These are phyloP conservation scores for Heliconius eleuchia DNA, from an alignment of 1,140 invertebrate genomes.

Conservation along the genomic window DNA sequence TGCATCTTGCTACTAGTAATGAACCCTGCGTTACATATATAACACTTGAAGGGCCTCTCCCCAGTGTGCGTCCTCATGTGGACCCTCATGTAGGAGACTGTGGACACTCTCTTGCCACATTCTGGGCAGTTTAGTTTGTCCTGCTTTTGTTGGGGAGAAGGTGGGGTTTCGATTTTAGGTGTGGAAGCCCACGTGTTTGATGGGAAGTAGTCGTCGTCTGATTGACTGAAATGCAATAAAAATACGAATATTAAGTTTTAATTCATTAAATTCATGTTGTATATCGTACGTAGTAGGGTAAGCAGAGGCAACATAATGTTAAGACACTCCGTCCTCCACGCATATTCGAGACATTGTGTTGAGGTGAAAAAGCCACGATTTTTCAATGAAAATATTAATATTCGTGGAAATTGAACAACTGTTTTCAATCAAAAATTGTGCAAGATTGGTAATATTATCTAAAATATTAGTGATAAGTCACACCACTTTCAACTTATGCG, in stretches of 20 bases:
- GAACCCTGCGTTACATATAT: constrained; percentile 86
- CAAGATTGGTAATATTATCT: no score
- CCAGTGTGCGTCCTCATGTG: constrained; percentile 84
- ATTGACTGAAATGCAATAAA: constrained; percentile 37
- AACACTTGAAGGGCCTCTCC: constrained; percentile 86
- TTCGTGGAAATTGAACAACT: no score
- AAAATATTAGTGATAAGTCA: no score
- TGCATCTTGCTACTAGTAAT: constrained; percentile 83
- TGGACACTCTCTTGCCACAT: constrained; percentile 59
- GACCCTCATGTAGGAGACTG: constrained; percentile 63
- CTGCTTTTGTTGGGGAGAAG: constrained; percentile 19
- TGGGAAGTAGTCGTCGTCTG: constrained; percentile 69
- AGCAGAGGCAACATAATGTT: no score
- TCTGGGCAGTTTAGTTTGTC: constrained; percentile 43
- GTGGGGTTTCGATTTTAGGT: constrained; percentile 40
- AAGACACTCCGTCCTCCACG: no score
- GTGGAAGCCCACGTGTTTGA: constrained; percentile 60
- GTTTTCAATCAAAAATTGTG: no score
- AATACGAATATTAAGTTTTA: background rate
- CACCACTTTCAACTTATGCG: no score
- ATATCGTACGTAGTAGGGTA: no score
- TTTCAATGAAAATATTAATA: no score
- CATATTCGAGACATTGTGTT: no score
- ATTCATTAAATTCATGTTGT: no score
- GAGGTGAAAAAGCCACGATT: no score